Percentiles rank a stretch among this genome's conserved stretches.
These are phyloP conservation scores for Emydocephalus ijimae DNA, from an alignment of 2,113 vertebrate genomes.

Conservation along the genomic window DNA sequence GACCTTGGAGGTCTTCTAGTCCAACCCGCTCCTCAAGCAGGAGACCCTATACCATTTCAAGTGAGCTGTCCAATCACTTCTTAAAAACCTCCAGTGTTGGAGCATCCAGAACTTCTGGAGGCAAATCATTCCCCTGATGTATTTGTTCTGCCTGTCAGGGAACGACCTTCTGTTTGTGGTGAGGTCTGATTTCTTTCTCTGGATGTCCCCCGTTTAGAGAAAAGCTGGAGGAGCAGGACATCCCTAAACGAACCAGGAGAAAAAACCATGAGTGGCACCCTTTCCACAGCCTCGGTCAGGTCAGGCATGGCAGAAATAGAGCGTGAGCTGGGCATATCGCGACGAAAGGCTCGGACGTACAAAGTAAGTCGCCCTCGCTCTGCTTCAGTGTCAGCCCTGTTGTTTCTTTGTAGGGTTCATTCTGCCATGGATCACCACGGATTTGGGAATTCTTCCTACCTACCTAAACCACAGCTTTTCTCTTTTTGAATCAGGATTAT, in stretches of 20 bases:
- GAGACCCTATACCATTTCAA: too few relatives aligned
- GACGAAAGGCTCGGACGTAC: fast-evolving
- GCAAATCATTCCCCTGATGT: too few relatives aligned
- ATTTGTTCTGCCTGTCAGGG: too few relatives aligned
- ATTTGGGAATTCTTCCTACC: background rate
- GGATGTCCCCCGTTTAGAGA: conserved; percentile 11
- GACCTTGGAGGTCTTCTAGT: too few relatives aligned
- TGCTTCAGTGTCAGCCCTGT: background rate
- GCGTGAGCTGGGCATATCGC: background rate
- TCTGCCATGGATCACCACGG: background rate
- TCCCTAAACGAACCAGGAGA: background rate
- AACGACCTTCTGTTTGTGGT: too few relatives aligned
- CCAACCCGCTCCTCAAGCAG: too few relatives aligned
- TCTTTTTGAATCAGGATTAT: background rate
- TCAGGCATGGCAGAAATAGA: conserved; percentile 1
- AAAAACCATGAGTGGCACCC: fast-evolving
- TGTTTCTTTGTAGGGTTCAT: background rate
- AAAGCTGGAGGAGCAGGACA: background rate
- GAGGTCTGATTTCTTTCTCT: background rate
- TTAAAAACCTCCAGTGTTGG: too few relatives aligned
- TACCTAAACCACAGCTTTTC: background rate
- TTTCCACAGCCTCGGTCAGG: fast-evolving
- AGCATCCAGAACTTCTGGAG: too few relatives aligned
- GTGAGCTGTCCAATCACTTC: too few relatives aligned
- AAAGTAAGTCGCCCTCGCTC: conserved; percentile 21